phyloP scores from a whole-genome alignment of 64 coral and sea anemone species.

The Porites australiensis region DNA sequence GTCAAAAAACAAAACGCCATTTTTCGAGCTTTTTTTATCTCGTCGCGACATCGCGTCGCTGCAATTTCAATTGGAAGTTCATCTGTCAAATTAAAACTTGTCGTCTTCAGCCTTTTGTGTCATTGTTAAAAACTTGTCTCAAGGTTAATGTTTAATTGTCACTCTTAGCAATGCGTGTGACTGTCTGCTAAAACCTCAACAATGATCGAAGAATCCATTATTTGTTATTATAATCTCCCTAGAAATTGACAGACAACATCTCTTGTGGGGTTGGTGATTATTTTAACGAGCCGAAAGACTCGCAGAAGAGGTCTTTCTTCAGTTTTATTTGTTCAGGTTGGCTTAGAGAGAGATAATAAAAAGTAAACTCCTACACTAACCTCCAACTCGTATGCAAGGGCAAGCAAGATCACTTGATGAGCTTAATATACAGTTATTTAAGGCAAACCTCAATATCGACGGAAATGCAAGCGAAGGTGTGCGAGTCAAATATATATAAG shows the following conservation, averaged over 20 bases:
- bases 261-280: not conserved
- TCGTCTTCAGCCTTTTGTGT: not conserved
- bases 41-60: constrained; percentile 10
- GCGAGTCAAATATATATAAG: constrained; percentile 32
- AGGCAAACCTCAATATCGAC: not conserved
- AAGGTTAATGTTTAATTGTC: not conserved
- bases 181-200: not conserved
- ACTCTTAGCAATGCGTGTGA: not conserved
- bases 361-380: not conserved
- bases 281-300: not conserved
- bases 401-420: too few relatives aligned
- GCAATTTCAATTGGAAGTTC: not conserved
- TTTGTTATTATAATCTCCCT: not conserved
- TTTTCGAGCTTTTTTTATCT: not conserved
- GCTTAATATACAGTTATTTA: not conserved
- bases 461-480: not conserved
- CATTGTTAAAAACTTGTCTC: constrained; percentile 16
- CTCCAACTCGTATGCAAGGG: too few relatives aligned
- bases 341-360: not conserved
- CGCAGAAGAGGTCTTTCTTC: constrained; percentile 8
- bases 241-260: constrained; percentile 12
- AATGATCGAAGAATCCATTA: not conserved
- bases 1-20: not conserved
- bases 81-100: not conserved
- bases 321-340: constrained; percentile 34